Evolutionary conservation across 2,113 vertebrate genomes (phyloP), one percentile per base, ranked within the genome.

Genomic region (Ariopsis seemanni): DNA sequence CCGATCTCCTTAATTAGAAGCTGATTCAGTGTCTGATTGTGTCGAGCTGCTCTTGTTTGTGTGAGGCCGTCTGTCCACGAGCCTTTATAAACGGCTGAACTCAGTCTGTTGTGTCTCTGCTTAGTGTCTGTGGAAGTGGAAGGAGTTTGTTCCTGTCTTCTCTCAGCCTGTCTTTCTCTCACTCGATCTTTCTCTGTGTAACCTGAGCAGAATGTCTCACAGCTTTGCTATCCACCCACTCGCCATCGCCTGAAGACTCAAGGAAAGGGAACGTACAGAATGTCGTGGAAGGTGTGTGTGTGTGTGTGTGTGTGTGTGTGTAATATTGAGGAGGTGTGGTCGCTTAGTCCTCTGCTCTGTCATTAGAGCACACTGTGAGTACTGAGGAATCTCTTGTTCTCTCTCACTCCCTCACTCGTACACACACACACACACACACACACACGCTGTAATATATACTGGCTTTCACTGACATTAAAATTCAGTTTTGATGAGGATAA

Each of bases 161-260:
- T 60, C 14, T 80, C 30, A 72, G 58, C 71, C 50, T 67, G 34
- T 25, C 48, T 72, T 20, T 82, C 30, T 83, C 58, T 72, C 52
- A 5, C 2, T 75, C 42, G 72, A 12, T 48, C 42, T 84, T 60
- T 82, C 53, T 89, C 62, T 57, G 58, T 87, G 82, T 75, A 84
- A 88, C 84, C 80, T 86, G 84, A 90, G 42, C 80, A 88, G 72
- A 82, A 83, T 22, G 67, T 85, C 80, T 83, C 63, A 67, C 89
- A 86, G 72, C 87, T 84, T 90, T 82, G 20, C 63, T 83, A 72
- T 82, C 89, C 89, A 88, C 89, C 89, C 89, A 90, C 89, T 84
- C 84, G 78, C 18, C 72, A 74, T 30, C 69, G 86, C 84, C 89
- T 88, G 60, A 67, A 75, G 81, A 86, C 81, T 71, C 22, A 0